Conservation (phyloP, 2,888 invertebrate species). For the Lasioglossum vierecki region DNA sequence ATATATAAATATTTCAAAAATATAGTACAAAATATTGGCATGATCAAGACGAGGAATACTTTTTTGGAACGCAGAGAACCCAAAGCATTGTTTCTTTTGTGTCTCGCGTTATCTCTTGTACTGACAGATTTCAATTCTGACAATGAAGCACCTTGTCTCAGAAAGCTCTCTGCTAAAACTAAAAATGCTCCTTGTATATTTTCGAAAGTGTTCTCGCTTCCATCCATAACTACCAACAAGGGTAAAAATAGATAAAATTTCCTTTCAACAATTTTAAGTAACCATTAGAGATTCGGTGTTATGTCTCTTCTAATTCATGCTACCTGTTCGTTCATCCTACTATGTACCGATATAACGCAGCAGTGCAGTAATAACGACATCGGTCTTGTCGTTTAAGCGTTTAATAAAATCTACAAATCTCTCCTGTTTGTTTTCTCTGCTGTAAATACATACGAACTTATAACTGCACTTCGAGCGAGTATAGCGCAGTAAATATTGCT, state of each 20-base stretch:
- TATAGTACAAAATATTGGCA: slow-evolving; percentile 72
- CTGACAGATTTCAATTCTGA: slow-evolving; percentile 69
- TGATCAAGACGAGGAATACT: slow-evolving; percentile 52
- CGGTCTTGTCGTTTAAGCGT: slow-evolving; percentile 8
- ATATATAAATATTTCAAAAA: slow-evolving; percentile 69
- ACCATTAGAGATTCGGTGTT: slow-evolving; percentile 26
- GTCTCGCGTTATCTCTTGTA: slow-evolving; percentile 23
- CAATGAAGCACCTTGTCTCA: slow-evolving; percentile 72
- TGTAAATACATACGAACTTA: slow-evolving; percentile 2
- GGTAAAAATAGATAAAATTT: slow-evolving; percentile 15
- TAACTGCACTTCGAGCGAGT: background rate
- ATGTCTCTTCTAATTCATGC: background rate
- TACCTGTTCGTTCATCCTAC: background rate
- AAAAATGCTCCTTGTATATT: slow-evolving; percentile 72
- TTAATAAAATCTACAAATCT: background rate
- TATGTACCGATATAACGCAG: background rate
- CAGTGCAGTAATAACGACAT: background rate
- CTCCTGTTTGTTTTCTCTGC: background rate
- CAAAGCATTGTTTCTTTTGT: slow-evolving; percentile 39
- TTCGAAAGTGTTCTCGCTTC: slow-evolving; percentile 47
- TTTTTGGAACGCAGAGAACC: slow-evolving; percentile 54
- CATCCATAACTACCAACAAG: slow-evolving; percentile 45
- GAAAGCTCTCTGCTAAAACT: slow-evolving; percentile 69
- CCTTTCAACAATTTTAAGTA: slow-evolving; percentile 29
- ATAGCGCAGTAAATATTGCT: background rate